Percentiles rank a stretch among this genome's conserved stretches.
These are phyloP conservation scores for Campoletis sonorensis DNA, from an alignment of 1,140 invertebrate species.

Conservation along the genomic window DNA sequence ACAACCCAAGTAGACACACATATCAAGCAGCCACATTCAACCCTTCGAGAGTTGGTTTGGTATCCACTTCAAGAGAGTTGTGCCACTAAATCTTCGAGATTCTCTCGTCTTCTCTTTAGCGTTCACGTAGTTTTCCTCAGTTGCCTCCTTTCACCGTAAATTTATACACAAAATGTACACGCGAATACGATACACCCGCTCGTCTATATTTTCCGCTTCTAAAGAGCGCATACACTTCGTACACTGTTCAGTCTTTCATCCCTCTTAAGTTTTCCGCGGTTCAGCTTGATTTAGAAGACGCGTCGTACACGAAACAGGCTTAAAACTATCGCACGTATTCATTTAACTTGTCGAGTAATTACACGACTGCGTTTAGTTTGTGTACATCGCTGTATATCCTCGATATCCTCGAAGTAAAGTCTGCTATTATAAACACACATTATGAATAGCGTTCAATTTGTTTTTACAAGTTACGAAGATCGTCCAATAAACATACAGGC, in stretches of 20 bases:
- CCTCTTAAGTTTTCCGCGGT: not conserved
- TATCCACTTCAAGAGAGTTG: conserved; percentile 6
- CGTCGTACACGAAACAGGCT: not conserved
- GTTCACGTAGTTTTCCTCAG: not conserved
- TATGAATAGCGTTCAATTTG: conserved; percentile 28
- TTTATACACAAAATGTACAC: conserved; percentile 16
- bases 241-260: not conserved
- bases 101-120: conserved; percentile 28
- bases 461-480: conserved; percentile 29
- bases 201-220: conserved; percentile 15
- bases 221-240: not conserved
- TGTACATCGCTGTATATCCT: not conserved
- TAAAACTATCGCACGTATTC: conserved; percentile 29
- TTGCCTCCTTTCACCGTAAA: not conserved
- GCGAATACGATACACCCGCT: conserved; percentile 10
- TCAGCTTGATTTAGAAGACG: conserved; percentile 19
- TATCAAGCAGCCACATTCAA: conserved; percentile 17
- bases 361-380: not conserved
- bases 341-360: conserved; percentile 32
- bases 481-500: conserved; percentile 22
- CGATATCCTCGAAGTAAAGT: not conserved
- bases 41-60: conserved; percentile 9
- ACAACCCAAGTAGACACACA: conserved; percentile 12
- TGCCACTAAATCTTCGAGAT: conserved; percentile 23
- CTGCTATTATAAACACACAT: not conserved